phyloP scores from a whole-genome alignment of 2,797 vertebrate species.

The Tapirus indicus region DNA sequence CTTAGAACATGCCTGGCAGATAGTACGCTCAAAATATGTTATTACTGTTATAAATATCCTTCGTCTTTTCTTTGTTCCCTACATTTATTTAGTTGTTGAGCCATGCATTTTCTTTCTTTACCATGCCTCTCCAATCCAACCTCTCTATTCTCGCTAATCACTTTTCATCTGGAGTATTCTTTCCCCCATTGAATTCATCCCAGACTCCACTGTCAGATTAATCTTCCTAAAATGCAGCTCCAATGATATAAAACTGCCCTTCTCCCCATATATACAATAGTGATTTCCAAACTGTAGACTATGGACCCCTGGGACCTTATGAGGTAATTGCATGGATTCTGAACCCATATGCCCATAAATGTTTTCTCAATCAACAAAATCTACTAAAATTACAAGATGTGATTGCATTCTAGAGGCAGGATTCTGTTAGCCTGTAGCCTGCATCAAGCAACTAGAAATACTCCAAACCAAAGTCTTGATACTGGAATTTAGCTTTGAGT shows the following conservation, averaged over 20 bases:
- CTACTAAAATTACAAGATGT: not conserved
- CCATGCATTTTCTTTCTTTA: not conserved
- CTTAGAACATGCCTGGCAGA: not conserved
- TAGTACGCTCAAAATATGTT: not conserved
- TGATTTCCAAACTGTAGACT: not conserved
- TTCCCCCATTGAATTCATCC: not conserved
- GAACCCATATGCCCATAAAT: not conserved
- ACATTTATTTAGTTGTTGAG: not conserved
- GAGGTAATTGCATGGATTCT: not conserved
- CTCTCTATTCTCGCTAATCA: not conserved
- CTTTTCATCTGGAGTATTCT: not conserved
- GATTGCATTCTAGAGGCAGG: not conserved
- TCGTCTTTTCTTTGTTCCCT: not conserved
- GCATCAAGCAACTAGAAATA: not conserved
- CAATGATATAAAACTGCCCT: not conserved
- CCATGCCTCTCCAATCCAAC: not conserved
- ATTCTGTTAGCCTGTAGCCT: not conserved
- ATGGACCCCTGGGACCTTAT: not conserved
- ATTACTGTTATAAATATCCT: not conserved
- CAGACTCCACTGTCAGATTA: not conserved
- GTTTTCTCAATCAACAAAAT: not conserved
- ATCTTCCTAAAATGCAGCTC: conserved; percentile 10
- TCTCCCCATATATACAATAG: not conserved
- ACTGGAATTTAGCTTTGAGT: not conserved
- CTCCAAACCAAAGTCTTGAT: not conserved